Percentiles rank a stretch among this genome's conserved stretches.
Conservation (phyloP, 2,888 invertebrate genomes). For the Cinara cedri region DNA sequence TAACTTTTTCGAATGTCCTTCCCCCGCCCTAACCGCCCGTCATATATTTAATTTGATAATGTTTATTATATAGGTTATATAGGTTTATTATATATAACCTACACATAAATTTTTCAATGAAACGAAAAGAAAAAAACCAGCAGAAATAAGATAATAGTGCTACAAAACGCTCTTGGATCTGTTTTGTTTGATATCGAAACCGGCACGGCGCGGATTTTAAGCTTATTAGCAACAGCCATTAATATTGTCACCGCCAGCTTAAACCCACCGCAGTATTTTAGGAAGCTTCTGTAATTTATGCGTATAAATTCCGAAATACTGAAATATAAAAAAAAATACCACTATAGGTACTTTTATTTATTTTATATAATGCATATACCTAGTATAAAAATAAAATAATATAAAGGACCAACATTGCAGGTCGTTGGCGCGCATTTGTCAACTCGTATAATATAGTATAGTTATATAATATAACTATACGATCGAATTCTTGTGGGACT, state of each 20-base stretch:
- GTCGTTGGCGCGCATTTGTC: too few species aligned
- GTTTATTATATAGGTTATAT: too few species aligned
- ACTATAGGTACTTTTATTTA: not conserved
- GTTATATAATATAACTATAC: not conserved
- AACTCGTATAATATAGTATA: not conserved
- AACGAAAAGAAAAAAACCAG: not conserved
- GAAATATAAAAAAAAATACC: slow-evolving; percentile 10
- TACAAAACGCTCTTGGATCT: slow-evolving; percentile 20
- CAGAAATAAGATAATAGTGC: not conserved
- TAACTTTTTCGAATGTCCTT: too few species aligned
- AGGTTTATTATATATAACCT: not conserved
- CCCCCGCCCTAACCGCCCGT: too few species aligned
- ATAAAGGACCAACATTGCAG: too few species aligned
- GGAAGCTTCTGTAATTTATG: slow-evolving; percentile 44
- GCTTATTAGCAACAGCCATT: slow-evolving; percentile 50
- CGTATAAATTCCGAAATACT: slow-evolving; percentile 40
- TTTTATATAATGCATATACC: not conserved
- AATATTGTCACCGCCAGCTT: slow-evolving; percentile 53
- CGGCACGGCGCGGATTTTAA: slow-evolving; percentile 28
- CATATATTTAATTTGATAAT: too few species aligned
- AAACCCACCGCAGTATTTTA: slow-evolving; percentile 39
- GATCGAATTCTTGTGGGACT: slow-evolving; percentile 6
- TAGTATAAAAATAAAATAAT: not conserved
- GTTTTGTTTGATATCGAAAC: slow-evolving; percentile 46
- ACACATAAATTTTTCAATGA: not conserved